Evolutionary conservation across 2,113 vertebrate species (phyloP), one percentile per base, ranked within the genome.

Genomic region (Hippocampus zosterae): DNA sequence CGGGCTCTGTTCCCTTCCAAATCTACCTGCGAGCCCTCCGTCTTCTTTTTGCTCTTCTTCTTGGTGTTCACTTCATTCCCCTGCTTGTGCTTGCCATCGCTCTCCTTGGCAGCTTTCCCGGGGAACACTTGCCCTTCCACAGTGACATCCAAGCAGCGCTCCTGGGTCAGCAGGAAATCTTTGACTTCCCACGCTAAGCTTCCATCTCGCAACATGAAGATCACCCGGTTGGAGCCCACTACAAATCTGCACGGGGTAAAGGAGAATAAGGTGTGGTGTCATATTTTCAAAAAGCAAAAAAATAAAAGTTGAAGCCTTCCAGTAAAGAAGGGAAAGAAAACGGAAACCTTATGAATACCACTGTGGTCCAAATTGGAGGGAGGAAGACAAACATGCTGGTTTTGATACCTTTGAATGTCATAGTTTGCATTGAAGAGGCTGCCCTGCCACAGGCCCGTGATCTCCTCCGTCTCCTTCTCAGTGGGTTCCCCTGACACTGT

Each of bases 381-480:
- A 57, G 21, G 10, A 62, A 40, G 33, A 12, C 2, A 37, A 37
- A 65, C 13, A 12, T 66, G 41, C 23, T 25, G 61, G 41, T 10
- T 46, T 1, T 12, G 10, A 40, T 86, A 97, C 97, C 97, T 95
- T 70, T 99, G 97, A 23, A 99, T 78, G 0, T 99, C 97, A 12
- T 91, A 99, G 91, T 99, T 98, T 61, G 95, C 97, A 0, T 99
- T 99, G 90, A 98, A 99, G 21, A 99, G 95, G 69, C 97, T 95
- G 61, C 96, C 94, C 86, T 99, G 97, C 97, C 97, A 99, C 78
- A 99, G 80, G 77, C 95, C 93, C 1, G 95, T 98, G 72, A 99
- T 88, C 78, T 98, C 94, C 74, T 99, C 97, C 0, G 94, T 98
- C 87, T 99, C 96, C 75, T 98, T 98, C 84, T 99, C 97, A 0